These are phyloP conservation scores for Mola mola DNA, from an alignment of 2,113 vertebrate genomes.

Conservation along the genomic window DNA sequence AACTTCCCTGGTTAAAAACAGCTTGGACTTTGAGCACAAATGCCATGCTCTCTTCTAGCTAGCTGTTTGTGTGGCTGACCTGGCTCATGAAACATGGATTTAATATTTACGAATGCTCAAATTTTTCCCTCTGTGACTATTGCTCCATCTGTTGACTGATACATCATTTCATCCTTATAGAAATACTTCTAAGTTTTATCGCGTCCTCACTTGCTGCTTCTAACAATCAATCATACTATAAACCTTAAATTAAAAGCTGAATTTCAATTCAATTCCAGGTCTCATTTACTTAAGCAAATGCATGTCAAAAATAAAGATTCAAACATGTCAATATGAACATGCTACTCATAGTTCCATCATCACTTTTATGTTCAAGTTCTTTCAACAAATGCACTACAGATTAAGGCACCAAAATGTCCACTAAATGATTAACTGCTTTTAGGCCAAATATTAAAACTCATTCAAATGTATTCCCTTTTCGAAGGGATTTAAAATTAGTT, in stretches of 20 bases:
- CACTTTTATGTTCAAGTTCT: too few relatives aligned
- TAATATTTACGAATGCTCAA: constrained; percentile 1
- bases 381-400: too few relatives aligned
- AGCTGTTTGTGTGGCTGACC: neutral
- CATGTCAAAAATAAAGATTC: too few relatives aligned
- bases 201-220: neutral
- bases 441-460: too few relatives aligned
- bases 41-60: constrained; percentile 13
- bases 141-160: constrained; percentile 17
- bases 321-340: too few relatives aligned
- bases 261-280: neutral
- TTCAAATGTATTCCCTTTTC: too few relatives aligned
- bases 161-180: constrained; percentile 6
- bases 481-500: too few relatives aligned
- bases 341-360: too few relatives aligned
- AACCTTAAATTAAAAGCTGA: neutral
- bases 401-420: too few relatives aligned
- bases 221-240: neutral
- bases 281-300: too few relatives aligned
- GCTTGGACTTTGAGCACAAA: constrained; percentile 46
- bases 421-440: too few relatives aligned
- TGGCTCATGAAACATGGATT: constrained; percentile 15
- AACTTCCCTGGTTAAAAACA: constrained; percentile 70
- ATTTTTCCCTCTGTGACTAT: neutral
- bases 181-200: neutral